Base-by-base conservation (phyloP, 2,113 vertebrate species). In the Tetrao urogallus region DNA sequence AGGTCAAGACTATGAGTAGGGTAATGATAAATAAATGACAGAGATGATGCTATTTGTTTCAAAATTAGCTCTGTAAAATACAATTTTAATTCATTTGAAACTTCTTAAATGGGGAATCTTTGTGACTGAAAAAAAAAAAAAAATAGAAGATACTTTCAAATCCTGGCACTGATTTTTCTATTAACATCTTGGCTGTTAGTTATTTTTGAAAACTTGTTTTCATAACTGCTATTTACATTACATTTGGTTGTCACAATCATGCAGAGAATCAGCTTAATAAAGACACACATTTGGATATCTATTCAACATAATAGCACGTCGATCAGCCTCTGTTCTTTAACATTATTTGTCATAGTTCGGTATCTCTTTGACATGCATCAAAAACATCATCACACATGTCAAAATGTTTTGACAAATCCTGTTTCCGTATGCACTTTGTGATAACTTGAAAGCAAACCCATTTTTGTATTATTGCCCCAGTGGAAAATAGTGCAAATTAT, bases 321-420 rank as follows among this genome's bases (percentile, higher is more conserved):
- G 83, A 88, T 77, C 5, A 57, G 27, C 11, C 45, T 38, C 20
- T 78, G 27, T 15, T 77, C 86, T 92, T 88, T 80, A 85, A 74
- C 56, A 61, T 75, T 56, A 25, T 42, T 86, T 86, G 43, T 91
- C 64, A 70, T 56, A 85, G 85, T 88, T 89, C 82, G 85, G 7
- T 92, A 76, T 3, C 16, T 85, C 24, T 92, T 92, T 85, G 67
- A 88, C 60, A n/a, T 73, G 11, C n/a, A 88, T 43, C 89, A 70
- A 88, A 87, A 56, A 77, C 14, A 71, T 85, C 64, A 80, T 36
- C 38, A 27, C 10, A 64, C 34, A 77, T 91, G 86, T 89, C 32
- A 77, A 89, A 94, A 88, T 50, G 38, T 77, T 95, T 88, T 91
- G 72, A 94, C 54, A 89, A 88, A 87, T 73, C 28, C 71, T 74